Evolutionary conservation across 2,113 vertebrate genomes (phyloP).

Genomic region (Cathartes aura): DNA sequence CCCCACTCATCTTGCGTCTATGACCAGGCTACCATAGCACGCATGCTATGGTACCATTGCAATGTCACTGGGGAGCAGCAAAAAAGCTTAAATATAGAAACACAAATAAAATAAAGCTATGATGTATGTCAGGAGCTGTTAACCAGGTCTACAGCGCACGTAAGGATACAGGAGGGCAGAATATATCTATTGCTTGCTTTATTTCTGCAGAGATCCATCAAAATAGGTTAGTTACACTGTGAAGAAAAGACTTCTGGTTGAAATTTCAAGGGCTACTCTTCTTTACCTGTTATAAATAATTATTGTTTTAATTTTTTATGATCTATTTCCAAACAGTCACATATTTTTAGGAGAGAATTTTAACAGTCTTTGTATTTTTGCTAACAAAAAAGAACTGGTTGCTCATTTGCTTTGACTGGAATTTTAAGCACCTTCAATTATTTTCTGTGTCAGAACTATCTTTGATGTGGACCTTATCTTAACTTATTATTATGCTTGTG

Average conservation of each 20-base stretch:
- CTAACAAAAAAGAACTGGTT: neutral
- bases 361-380: neutral
- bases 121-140: neutral
- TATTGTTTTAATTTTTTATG: neutral
- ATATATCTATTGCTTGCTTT: neutral
- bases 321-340: neutral
- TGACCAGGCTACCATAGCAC: neutral
- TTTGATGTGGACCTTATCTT: slow-evolving; percentile 41
- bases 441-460: slow-evolving; percentile 33
- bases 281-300: neutral
- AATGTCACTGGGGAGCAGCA: neutral
- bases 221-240: neutral
- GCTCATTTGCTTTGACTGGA: slow-evolving; percentile 26
- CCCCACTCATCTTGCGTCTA: neutral
- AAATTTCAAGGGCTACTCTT: neutral
- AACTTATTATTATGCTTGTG: slow-evolving; percentile 26
- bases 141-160: neutral
- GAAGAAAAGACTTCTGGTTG: neutral
- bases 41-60: neutral
- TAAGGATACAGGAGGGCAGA: neutral
- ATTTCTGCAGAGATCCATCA: neutral
- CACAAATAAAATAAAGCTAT: neutral
- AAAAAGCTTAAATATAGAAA: neutral
- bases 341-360: neutral
- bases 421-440: slow-evolving; percentile 43